phyloP scores from a whole-genome alignment of 2,113 vertebrate species.

The Lampris megalopsis region DNA sequence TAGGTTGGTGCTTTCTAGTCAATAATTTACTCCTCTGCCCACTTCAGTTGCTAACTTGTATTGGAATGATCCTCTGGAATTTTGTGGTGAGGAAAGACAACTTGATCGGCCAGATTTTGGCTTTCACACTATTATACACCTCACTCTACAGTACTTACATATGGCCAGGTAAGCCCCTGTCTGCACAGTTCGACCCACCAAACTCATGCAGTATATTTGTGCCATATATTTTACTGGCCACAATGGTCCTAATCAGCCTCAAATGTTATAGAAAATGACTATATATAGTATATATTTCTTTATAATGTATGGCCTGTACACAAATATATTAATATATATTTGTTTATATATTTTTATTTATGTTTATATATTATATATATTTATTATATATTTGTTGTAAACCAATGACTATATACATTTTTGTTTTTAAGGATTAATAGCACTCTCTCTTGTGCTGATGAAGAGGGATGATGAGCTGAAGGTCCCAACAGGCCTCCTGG shows the following conservation, averaged over 20 bases:
- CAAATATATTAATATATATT: not conserved
- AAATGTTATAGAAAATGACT: too few species aligned
- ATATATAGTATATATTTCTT: too few species aligned
- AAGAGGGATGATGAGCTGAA: constrained; percentile 85
- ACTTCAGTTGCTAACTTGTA: constrained; percentile 86
- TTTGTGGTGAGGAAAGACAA: constrained; percentile 85
- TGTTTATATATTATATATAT: too few species aligned
- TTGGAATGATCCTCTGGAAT: constrained; percentile 95
- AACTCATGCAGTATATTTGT: not conserved
- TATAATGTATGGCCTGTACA: too few species aligned
- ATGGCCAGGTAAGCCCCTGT: constrained; percentile 89
- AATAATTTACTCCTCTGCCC: too few species aligned
- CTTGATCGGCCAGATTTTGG: constrained; percentile 86
- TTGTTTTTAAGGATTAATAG: constrained; percentile 86
- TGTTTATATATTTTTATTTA: not conserved
- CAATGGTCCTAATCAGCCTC: too few species aligned
- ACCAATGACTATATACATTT: not conserved
- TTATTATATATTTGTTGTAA: too few species aligned
- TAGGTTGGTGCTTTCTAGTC: too few species aligned
- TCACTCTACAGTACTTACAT: constrained; percentile 93
- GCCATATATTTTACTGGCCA: too few species aligned
- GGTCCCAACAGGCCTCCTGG: constrained; percentile 83
- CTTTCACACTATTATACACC: constrained; percentile 90
- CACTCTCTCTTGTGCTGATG: constrained; percentile 89
- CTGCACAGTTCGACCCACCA: not conserved